Evolutionary conservation across 2,888 invertebrate genomes (phyloP).

Genomic region (Crocallis elinguaria): DNA sequence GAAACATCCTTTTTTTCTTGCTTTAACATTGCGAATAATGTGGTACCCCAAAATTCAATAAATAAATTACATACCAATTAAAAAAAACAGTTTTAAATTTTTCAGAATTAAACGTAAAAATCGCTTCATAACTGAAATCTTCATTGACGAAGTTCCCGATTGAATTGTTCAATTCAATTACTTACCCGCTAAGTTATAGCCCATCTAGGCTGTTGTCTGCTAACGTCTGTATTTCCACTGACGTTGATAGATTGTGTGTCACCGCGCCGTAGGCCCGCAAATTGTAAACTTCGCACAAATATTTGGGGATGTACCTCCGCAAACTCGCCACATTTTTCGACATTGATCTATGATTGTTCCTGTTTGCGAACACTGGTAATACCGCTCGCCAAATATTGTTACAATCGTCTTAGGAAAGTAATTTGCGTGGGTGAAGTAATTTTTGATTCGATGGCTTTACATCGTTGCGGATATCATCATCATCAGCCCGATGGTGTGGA

Average conservation of each 20-base stretch:
- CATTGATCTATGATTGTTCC: conserved; percentile 54
- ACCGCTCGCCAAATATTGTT: conserved; percentile 6
- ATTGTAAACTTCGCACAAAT: conserved; percentile 66
- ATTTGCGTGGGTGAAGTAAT: background rate
- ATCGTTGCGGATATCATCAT: too few relatives aligned
- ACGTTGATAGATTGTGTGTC: conserved; percentile 65
- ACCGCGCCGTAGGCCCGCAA: conserved; percentile 45
- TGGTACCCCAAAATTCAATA: too few relatives aligned
- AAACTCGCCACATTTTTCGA: conserved; percentile 50
- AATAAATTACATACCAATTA: too few relatives aligned
- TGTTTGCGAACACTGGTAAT: conserved; percentile 17
- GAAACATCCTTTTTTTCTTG: too few relatives aligned
- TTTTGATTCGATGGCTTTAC: background rate
- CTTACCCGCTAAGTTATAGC: conserved; percentile 54
- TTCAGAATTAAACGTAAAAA: too few relatives aligned
- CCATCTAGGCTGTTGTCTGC: conserved; percentile 40
- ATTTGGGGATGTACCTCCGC: conserved; percentile 48
- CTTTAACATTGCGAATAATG: too few relatives aligned
- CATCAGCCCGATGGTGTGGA: too few relatives aligned
- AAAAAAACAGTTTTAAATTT: too few relatives aligned
- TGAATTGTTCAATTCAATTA: conserved; percentile 48
- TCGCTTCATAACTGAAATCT: background rate
- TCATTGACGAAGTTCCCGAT: conserved; percentile 17
- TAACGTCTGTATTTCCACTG: conserved; percentile 49
- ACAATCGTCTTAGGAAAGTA: conserved; percentile 6